Conservation (phyloP, 2,797 vertebrate genomes). For the Manis crassicaudata region DNA sequence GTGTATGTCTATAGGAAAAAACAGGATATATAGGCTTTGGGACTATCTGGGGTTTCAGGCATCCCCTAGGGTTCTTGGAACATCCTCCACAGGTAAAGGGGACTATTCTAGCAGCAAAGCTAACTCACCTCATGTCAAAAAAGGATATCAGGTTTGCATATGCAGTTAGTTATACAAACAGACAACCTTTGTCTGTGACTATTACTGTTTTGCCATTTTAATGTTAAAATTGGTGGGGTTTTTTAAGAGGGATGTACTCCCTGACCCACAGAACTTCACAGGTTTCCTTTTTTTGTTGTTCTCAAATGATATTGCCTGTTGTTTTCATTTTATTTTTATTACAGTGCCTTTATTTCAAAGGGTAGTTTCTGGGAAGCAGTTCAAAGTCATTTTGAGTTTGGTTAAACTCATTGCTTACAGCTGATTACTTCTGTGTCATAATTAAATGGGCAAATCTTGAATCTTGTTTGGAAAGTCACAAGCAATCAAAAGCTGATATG, state of each 20-base stretch:
- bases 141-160: background rate
- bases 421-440: constrained; percentile 20
- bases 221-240: constrained; percentile 4
- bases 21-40: too few relatives aligned
- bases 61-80: too few relatives aligned
- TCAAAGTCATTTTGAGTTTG: constrained; percentile 43
- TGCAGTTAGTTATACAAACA: background rate
- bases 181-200: background rate
- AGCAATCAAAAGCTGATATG: constrained; percentile 15
- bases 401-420: constrained; percentile 40
- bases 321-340: background rate
- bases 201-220: constrained; percentile 27
- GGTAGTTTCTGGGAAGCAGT: constrained; percentile 45
- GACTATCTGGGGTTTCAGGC: too few relatives aligned
- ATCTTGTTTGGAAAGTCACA: constrained; percentile 25
- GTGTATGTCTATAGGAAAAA: too few relatives aligned
- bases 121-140: constrained; percentile 19
- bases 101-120: background rate
- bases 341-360: constrained; percentile 10
- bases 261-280: background rate
- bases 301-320: background rate
- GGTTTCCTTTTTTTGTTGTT: constrained; percentile 18
- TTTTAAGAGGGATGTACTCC: background rate
- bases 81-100: too few relatives aligned
- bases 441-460: constrained; percentile 36